phyloP scores from a whole-genome alignment of 2,113 vertebrate genomes.

The Burhinus bistriatus region DNA sequence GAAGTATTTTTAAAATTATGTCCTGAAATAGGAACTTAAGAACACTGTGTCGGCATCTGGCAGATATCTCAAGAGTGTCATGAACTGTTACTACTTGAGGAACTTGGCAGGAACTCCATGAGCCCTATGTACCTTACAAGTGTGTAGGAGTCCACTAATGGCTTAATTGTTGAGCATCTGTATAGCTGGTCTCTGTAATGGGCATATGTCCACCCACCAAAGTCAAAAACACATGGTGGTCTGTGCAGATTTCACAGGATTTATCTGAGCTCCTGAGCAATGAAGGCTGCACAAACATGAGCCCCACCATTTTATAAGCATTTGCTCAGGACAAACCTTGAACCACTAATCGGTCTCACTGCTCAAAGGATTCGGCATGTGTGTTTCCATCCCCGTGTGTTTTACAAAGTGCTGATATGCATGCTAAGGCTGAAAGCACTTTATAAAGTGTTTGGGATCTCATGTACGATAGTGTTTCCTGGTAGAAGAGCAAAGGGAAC shows the following conservation, averaged over 20 bases:
- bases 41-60: slow-evolving; percentile 54
- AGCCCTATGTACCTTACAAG: slow-evolving; percentile 31
- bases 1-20: slow-evolving; percentile 64
- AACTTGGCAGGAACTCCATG: slow-evolving; percentile 45
- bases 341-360: not conserved
- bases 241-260: not conserved
- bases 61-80: slow-evolving; percentile 56
- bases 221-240: not conserved
- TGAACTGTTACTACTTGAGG: slow-evolving; percentile 59
- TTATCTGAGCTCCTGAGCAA: not conserved
- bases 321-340: not conserved
- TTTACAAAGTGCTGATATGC: slow-evolving; percentile 17
- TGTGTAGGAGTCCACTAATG: slow-evolving; percentile 8
- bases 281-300: not conserved
- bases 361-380: not conserved
- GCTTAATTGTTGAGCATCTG: slow-evolving; percentile 26
- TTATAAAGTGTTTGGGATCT: slow-evolving; percentile 9
- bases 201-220: not conserved
- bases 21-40: slow-evolving; percentile 66
- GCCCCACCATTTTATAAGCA: not conserved
- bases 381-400: not conserved
- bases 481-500: not conserved
- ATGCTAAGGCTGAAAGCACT: not conserved
- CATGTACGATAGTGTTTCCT: not conserved
- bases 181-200: not conserved